Conservation (phyloP, 2,888 invertebrate species). For the Ormyrus thymus region DNA sequence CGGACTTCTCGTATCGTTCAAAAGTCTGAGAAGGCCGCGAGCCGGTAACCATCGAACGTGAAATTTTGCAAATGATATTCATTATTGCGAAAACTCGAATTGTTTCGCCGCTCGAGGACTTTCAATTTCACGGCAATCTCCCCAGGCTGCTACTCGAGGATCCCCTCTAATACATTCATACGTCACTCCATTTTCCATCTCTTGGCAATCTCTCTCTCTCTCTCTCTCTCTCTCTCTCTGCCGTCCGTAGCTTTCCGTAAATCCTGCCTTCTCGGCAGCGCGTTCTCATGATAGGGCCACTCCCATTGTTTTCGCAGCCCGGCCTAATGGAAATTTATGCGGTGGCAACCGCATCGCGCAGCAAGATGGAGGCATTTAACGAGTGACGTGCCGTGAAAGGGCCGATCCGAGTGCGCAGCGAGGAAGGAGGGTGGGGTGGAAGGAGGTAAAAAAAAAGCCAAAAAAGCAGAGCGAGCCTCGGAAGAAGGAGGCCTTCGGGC, state of each 20-base stretch:
- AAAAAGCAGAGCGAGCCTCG: no score
- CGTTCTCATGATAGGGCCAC: constrained; percentile 58
- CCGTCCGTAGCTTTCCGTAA: constrained; percentile 47
- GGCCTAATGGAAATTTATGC: constrained; percentile 64
- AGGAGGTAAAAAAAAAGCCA: no score
- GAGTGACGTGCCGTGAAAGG: constrained; percentile 60
- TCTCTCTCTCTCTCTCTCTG: constrained; percentile 19
- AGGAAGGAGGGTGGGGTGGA: not conserved
- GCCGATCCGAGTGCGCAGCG: constrained; percentile 18
- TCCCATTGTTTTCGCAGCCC: constrained; percentile 61
- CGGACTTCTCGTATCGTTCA: constrained; percentile 18
- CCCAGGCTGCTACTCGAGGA: constrained; percentile 5
- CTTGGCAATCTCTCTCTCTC: constrained; percentile 40
- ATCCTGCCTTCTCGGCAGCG: constrained; percentile 49
- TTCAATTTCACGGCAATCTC: constrained; percentile 55
- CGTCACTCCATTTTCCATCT: constrained; percentile 57
- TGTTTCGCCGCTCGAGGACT: constrained; percentile 47
- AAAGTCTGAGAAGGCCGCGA: constrained; percentile 3
- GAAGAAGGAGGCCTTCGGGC: not conserved
- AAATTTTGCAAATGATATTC: constrained; percentile 55
- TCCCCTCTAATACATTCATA: constrained; percentile 55
- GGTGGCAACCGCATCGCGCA: constrained; percentile 58
- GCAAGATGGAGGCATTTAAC: constrained; percentile 63
- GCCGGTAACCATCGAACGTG: constrained; percentile 38
- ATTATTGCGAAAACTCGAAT: constrained; percentile 54